Conservation (phyloP, 2,888 invertebrate species). For the Trachelus troglodyta region DNA sequence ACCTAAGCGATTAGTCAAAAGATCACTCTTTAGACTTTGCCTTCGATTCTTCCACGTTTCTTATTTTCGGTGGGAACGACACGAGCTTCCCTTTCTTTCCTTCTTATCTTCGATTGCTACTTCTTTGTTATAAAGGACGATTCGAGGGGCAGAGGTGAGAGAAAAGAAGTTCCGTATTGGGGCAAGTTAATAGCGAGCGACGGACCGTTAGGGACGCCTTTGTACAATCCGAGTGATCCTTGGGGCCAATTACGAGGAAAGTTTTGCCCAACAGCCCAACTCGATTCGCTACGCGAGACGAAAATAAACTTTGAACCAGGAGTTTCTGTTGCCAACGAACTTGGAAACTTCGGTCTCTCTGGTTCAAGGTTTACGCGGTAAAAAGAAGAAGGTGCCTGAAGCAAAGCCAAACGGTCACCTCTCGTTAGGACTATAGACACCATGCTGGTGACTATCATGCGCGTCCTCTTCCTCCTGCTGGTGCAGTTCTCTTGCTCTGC, state of each 20-base stretch:
- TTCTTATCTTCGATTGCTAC: background rate
- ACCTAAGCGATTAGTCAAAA: background rate
- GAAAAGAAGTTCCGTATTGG: background rate
- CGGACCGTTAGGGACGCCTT: background rate
- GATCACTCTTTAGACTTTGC: background rate
- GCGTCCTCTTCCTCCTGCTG: background rate
- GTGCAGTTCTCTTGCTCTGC: background rate
- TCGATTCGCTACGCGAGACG: conserved; percentile 18
- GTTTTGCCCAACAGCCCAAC: background rate
- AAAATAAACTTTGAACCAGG: conserved; percentile 13
- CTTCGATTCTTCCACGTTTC: background rate
- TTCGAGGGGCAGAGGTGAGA: background rate
- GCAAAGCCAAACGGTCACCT: background rate
- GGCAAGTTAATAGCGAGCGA: background rate
- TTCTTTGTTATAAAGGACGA: background rate
- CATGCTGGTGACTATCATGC: background rate
- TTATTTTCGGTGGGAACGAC: background rate
- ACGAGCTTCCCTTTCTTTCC: background rate
- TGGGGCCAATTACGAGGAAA: background rate
- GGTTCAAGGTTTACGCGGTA: background rate
- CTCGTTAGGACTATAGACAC: background rate
- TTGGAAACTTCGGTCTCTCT: background rate
- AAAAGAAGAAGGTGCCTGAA: background rate
- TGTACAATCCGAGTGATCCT: background rate
- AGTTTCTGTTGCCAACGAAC: background rate